These are phyloP conservation scores for Fabriciana adippe DNA, from an alignment of 2,888 invertebrate species.

Conservation along the genomic window DNA sequence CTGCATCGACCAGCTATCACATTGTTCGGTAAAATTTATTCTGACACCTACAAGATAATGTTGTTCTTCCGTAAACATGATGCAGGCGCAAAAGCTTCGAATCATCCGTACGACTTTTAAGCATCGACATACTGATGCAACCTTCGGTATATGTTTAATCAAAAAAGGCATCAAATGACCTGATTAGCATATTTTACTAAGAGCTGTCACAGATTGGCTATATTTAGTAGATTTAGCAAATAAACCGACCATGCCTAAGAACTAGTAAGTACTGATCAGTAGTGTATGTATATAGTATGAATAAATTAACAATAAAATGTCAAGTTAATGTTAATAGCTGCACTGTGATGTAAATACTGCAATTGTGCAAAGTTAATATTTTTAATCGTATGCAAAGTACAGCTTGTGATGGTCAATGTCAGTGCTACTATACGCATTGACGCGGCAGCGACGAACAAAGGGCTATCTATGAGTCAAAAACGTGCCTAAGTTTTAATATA, in stretches of 20 bases:
- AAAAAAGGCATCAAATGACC: slow-evolving; percentile 66
- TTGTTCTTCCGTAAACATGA: slow-evolving; percentile 66
- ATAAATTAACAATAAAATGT: slow-evolving; percentile 64
- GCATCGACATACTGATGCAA: slow-evolving; percentile 44
- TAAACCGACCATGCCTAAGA: slow-evolving; percentile 45
- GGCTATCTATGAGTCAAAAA: slow-evolving; percentile 50
- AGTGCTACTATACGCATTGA: slow-evolving; percentile 51
- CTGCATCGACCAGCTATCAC: slow-evolving; percentile 29
- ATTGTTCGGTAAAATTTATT: slow-evolving; percentile 41
- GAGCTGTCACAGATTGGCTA: slow-evolving; percentile 58
- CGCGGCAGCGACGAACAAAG: slow-evolving; percentile 53
- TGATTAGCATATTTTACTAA: slow-evolving; percentile 66
- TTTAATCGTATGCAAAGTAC: slow-evolving; percentile 47
- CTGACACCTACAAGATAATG: slow-evolving; percentile 40
- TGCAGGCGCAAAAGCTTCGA: slow-evolving; percentile 46
- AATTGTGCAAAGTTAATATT: slow-evolving; percentile 46
- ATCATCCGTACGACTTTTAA: slow-evolving; percentile 57
- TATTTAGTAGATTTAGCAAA: slow-evolving; percentile 58
- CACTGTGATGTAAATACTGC: slow-evolving; percentile 39
- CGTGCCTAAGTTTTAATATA: slow-evolving; percentile 47
- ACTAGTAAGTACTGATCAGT: slow-evolving; percentile 45
- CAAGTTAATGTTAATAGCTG: slow-evolving; percentile 53
- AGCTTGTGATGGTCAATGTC: slow-evolving; percentile 61
- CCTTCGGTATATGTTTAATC: slow-evolving; percentile 52
- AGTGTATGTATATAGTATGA: slow-evolving; percentile 39